phyloP scores from a whole-genome alignment of 1,140 invertebrate genomes.

The Dreissena polymorpha region DNA sequence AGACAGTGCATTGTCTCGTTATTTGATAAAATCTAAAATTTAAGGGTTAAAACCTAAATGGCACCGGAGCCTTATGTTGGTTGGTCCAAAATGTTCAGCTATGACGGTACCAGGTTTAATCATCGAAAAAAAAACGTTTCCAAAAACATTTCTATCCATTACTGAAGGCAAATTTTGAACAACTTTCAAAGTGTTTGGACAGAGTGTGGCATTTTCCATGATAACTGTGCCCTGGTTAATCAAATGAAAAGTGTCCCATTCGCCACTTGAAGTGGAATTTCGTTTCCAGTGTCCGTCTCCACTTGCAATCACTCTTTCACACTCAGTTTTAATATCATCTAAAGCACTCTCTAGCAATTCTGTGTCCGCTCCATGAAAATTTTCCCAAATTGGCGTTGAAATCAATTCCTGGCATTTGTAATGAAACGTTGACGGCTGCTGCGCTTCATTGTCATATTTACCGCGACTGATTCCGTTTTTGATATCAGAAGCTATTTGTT shows the following conservation, averaged over 20 bases:
- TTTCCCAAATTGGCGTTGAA: conserved; percentile 6
- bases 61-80: conserved; percentile 69
- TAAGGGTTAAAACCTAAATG: conserved; percentile 65
- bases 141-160: conserved; percentile 71
- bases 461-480: conserved; percentile 2
- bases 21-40: too few relatives aligned
- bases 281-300: conserved; percentile 56
- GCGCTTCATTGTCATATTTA: background rate
- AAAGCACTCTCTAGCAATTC: conserved; percentile 47
- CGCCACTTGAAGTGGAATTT: conserved; percentile 67
- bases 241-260: conserved; percentile 70
- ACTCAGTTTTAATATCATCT: conserved; percentile 58
- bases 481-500: conserved; percentile 25
- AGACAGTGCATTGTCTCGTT: too few relatives aligned
- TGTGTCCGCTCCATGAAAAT: conserved; percentile 19
- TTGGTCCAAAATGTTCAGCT: conserved; percentile 69
- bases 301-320: conserved; percentile 44
- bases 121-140: conserved; percentile 71
- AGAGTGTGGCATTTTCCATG: conserved; percentile 53
- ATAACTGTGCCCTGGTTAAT: conserved; percentile 68
- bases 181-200: conserved; percentile 63
- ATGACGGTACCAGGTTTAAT: conserved; percentile 68
- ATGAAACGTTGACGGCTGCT: conserved; percentile 45
- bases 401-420: conserved; percentile 9
- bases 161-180: conserved; percentile 48